A percentile compares a stretch with the other conserved stretches of the same genome.
Evolutionary conservation across 2,113 vertebrate genomes (phyloP).

Genomic region (Campylorhamphus procurvoides): DNA sequence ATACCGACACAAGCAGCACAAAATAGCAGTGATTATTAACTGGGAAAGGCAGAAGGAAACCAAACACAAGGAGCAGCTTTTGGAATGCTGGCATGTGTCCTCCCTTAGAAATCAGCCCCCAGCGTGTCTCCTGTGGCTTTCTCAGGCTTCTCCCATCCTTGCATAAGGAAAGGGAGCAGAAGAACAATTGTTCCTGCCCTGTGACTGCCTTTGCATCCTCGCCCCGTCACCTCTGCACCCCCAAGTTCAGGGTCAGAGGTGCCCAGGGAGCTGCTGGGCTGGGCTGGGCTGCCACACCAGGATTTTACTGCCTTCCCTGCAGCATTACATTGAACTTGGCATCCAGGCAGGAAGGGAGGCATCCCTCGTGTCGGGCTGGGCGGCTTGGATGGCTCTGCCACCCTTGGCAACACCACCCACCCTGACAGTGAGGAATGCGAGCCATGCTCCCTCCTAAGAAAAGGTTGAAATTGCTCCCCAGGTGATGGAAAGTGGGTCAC

Average conservation of each 20-base stretch:
- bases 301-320: background rate
- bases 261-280: background rate
- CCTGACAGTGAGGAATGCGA: background rate
- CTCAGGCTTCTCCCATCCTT: background rate
- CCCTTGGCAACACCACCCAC: background rate
- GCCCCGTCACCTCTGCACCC: background rate
- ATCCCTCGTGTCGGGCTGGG: background rate
- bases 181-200: background rate
- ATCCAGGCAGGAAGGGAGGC: slow-evolving; percentile 43
- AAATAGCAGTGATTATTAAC: slow-evolving; percentile 24
- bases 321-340: slow-evolving; percentile 4
- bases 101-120: background rate
- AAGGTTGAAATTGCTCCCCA: background rate
- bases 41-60: slow-evolving; percentile 13
- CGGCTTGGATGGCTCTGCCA: background rate
- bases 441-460: background rate
- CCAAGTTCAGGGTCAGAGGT: background rate
- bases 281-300: background rate
- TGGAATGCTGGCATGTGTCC: background rate
- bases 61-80: background rate
- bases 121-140: background rate
- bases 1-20: background rate
- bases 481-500: background rate
- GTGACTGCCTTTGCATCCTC: background rate
- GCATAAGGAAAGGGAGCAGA: background rate